These are phyloP conservation scores for Cacoxenus indagator DNA, from an alignment of 2,888 invertebrate genomes.

Conservation along the genomic window DNA sequence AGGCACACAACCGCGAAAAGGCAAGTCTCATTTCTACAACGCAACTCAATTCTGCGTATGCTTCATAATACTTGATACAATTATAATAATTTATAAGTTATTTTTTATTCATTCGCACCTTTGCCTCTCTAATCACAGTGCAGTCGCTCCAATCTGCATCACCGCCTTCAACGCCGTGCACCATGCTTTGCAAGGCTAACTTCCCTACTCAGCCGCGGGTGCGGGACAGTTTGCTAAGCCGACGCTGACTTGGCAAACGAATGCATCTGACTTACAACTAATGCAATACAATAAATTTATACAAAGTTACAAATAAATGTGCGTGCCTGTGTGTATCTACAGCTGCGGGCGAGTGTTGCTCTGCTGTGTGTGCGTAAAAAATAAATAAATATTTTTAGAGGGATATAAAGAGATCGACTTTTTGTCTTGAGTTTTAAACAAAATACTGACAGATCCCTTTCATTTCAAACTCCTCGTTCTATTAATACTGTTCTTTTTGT, in stretches of 20 bases:
- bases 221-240: slow-evolving; percentile 43
- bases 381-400: slow-evolving; percentile 63
- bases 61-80: slow-evolving; percentile 46
- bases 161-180: not conserved
- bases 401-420: slow-evolving; percentile 41
- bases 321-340: slow-evolving; percentile 32
- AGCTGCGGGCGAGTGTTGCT: slow-evolving; percentile 27
- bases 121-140: slow-evolving; percentile 21
- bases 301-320: slow-evolving; percentile 62
- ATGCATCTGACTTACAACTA: slow-evolving; percentile 58
- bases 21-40: not conserved
- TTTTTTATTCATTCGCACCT: slow-evolving; percentile 56
- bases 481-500: not conserved
- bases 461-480: not conserved
- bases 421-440: not conserved
- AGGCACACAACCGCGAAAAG: not conserved
- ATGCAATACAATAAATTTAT: slow-evolving; percentile 67
- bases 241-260: slow-evolving; percentile 22
- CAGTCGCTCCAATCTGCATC: not conserved
- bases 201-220: not conserved
- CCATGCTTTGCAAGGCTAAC: not conserved
- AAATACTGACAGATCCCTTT: slow-evolving; percentile 13
- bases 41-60: slow-evolving; percentile 1
- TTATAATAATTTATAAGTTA: slow-evolving; percentile 61
- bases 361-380: slow-evolving; percentile 44